Evolutionary conservation across 2,888 invertebrate genomes (phyloP).

Genomic region (Serripes groenlandicus): DNA sequence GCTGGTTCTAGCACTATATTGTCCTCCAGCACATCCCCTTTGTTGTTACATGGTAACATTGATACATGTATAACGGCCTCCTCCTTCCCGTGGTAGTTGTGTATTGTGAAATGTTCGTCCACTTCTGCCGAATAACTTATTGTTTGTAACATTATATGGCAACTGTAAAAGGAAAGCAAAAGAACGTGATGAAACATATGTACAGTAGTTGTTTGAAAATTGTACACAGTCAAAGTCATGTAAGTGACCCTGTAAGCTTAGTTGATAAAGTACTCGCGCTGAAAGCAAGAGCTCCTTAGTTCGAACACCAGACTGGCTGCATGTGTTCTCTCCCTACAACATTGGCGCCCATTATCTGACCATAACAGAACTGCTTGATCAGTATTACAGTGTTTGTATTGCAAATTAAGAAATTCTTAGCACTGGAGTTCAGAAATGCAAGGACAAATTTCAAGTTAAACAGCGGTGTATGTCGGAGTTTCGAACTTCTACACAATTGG

Average conservation of each 20-base stretch:
- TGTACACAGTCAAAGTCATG: background rate
- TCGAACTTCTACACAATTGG: too few species aligned
- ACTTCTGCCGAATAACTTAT: constrained; percentile 76
- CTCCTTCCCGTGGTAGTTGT: constrained; percentile 78
- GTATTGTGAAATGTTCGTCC: constrained; percentile 78
- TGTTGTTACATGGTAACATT: constrained; percentile 72
- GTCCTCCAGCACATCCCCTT: constrained; percentile 69
- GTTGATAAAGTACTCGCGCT: too few species aligned
- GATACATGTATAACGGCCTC: constrained; percentile 76
- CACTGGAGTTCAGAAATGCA: too few species aligned
- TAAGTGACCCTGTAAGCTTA: background rate
- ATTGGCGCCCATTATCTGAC: too few species aligned
- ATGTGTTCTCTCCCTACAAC: too few species aligned
- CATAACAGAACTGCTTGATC: too few species aligned
- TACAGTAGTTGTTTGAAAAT: background rate
- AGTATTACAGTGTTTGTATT: too few species aligned
- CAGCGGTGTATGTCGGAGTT: too few species aligned
- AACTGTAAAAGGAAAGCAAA: constrained; percentile 5
- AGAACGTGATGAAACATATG: background rate
- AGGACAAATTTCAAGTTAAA: too few species aligned
- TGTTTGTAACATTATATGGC: constrained; percentile 74
- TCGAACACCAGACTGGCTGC: too few species aligned
- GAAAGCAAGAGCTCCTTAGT: too few species aligned
- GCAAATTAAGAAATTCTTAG: too few species aligned
- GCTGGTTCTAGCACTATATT: constrained; percentile 73